phyloP scores from a whole-genome alignment of 2,113 vertebrate species.

The Synchiropus splendidus region DNA sequence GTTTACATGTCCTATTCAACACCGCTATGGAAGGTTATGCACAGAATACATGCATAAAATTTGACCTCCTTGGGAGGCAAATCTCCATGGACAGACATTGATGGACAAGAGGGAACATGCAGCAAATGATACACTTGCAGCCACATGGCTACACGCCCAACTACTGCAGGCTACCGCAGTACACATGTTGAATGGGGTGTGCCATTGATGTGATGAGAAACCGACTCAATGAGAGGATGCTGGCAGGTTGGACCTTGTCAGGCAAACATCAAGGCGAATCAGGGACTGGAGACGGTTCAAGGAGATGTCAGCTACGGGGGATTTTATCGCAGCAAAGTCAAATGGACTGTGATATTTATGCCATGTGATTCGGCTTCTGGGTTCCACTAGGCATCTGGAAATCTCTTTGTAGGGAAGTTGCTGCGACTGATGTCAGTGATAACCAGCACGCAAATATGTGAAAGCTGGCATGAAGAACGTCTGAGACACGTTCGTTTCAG shows the following conservation, averaged over 20 bases:
- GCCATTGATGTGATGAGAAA: not conserved
- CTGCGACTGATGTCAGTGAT: conserved; percentile 18
- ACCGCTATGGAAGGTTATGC: too few relatives aligned
- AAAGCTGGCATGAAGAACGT: too few relatives aligned
- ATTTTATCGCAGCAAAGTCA: conserved; percentile 23
- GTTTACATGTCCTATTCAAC: too few relatives aligned
- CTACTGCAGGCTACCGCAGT: conserved; percentile 26
- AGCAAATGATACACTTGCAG: conserved; percentile 36
- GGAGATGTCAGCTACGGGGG: conserved; percentile 27
- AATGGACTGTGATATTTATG: conserved; percentile 16
- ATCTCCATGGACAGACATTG: conserved; percentile 36
- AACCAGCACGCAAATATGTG: too few relatives aligned
- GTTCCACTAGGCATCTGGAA: conserved; percentile 42
- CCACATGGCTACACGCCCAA: conserved; percentile 9
- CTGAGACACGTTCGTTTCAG: not conserved
- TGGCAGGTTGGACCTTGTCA: conserved; percentile 10
- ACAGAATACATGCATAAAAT: conserved; percentile 1
- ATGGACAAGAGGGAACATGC: conserved; percentile 35
- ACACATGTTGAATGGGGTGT: conserved; percentile 23
- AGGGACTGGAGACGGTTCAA: conserved; percentile 20
- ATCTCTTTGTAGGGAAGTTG: conserved; percentile 35
- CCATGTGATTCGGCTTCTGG: conserved; percentile 30
- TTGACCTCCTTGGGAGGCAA: conserved; percentile 45
- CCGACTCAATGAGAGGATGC: not conserved
- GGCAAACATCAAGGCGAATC: conserved; percentile 9